Base-by-base conservation (phyloP, 1,140 invertebrate species). In the Drosophila tropicalis region DNA sequence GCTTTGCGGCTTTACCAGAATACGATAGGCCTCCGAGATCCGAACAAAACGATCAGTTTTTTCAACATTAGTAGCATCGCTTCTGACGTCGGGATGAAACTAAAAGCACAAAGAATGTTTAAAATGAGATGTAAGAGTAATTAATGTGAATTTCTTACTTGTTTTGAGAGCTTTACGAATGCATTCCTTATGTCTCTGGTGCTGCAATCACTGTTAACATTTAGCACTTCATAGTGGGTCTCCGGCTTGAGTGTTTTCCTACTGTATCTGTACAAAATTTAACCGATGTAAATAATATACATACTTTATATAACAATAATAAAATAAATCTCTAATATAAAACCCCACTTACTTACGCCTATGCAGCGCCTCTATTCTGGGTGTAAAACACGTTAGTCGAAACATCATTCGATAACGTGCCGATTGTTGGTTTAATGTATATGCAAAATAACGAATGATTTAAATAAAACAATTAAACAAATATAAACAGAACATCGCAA, bases 21-120 rank as follows among this genome's bases (percentile, higher is more conserved):
- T 92, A 66, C 92, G 93, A 76, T 95, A 95, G 1, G 95, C 95
- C 87, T 95, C 94, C 25, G 94, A 94, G 47, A 95, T 93, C 57
- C 92, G 92, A 0, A 95, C 93, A 93, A 95, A 95, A 0, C 79
- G 65, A 2, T 81, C 87, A 0, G 91, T 90, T 64, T 92, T 92
- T 17, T 93, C 92, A 64, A 93, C 93, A 55, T 92, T 92, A 19
- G 79, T 81, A 12, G 87, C 90, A 87, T 94, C 93, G 79, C 93
- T 93, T 29, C 94, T 94, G 41, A 93, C 93, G 85, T 95, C 95
- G 51, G 95, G 95, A 90, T 95, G 95, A 66, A 93, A 93, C 90
- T 91, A 17, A 29, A 55, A 56, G 61, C 7, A 12, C 7, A 6
- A n/a, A 60, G 56, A 10, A 12, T 1, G 15, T 39, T 25, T 0